Evolutionary conservation across 2,113 vertebrate species (phyloP), one percentile per base, ranked within the genome.

Genomic region (Boleophthalmus pectinirostris): DNA sequence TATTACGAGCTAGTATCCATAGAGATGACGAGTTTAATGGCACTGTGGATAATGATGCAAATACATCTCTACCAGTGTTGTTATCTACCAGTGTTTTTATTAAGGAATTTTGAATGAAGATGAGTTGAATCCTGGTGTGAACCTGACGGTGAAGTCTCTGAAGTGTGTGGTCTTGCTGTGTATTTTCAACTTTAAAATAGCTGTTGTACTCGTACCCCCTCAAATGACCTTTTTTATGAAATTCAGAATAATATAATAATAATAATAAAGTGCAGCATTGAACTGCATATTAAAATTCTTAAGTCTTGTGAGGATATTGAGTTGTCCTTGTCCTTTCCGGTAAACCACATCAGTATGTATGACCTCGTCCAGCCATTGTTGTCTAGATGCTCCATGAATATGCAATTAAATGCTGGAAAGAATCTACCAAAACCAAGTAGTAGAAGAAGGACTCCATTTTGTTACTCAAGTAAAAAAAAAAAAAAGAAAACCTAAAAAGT

Each of bases 231-330:
- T 64, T 29, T 38, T n/a, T 20, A n/a, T 33, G 33, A 64, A 64
- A 64, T 64, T 64, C 38, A 2, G 33, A 43, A 64, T 64, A 38
- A 21, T 20, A 10, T 11, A 16, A 64, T 13, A 29, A 29, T 13
- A 29, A 29, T 29, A 21, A 64, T 43, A 38, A 38, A 38, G 33
- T 43, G 10, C 33, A 38, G 25, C 25, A 18, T 16, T 33, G 58
- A 61, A 60, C 24, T 16, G 23, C 18, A 64, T 38, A 35, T 35
- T 64, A 64, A 64, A n/a, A 64, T 38, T 13, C 60, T 35, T 63
- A 63, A 63, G 60, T 63, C 61, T 43, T 64, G 20, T 64, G 33
- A 64, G 61, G 61, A 64, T 64, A 64, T 64, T 64, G 61, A 64
- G 35, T n/a, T 21, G 61, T 38, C 61, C 61, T 21, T 64, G 61